Evolutionary conservation across 2,888 invertebrate species (phyloP), one percentile per base, ranked within the genome.

Genomic region (Pyrgus malvae): DNA sequence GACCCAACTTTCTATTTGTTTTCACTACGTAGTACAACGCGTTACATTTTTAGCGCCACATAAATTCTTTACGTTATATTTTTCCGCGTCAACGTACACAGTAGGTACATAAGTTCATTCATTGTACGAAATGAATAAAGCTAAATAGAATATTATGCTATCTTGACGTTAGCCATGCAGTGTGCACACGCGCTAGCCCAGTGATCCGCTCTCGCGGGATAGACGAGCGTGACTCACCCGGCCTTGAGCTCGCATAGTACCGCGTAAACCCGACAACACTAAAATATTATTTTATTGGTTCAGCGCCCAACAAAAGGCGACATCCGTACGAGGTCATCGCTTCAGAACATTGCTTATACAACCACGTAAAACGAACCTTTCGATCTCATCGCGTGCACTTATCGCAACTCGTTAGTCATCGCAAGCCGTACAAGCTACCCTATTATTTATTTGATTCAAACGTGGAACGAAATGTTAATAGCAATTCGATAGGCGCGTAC

Each of bases 251-350:
- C 69, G 55, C 70, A 71, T 66, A 65, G 65, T 68, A 67, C 64
- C 71, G 69, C 76, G 74, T 76, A 76, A 77, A 81, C 74, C 70
- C 70, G 68, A 74, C 69, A 74, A 77, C 76, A 69, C 75, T 80
- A 67, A 80, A 83, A 83, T 81, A 78, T 78, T 80, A 76, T 87
- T 68, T 86, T 80, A 85, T 81, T 78, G 72, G 74, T 78, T 70
- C 74, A 76, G 70, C 69, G 67, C 66, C 63, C 64, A 70, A 69
- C 68, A 64, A 65, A 58, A 67, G 68, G 68, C 71, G 76, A 80
- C 77, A 80, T 73, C 68, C 17, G 29, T 11, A 48, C 74, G 76
- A 79, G 80, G 82, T 69, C 77, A 80, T 69, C 77, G 65, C 58
- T 56, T 51, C 61, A 63, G 66, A 69, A 72, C 63, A 69, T 61